A percentile compares a stretch with the other conserved stretches of the same genome.
These are phyloP conservation scores for Leucopsar rothschildi DNA, from an alignment of 2,113 vertebrate genomes.

Conservation along the genomic window DNA sequence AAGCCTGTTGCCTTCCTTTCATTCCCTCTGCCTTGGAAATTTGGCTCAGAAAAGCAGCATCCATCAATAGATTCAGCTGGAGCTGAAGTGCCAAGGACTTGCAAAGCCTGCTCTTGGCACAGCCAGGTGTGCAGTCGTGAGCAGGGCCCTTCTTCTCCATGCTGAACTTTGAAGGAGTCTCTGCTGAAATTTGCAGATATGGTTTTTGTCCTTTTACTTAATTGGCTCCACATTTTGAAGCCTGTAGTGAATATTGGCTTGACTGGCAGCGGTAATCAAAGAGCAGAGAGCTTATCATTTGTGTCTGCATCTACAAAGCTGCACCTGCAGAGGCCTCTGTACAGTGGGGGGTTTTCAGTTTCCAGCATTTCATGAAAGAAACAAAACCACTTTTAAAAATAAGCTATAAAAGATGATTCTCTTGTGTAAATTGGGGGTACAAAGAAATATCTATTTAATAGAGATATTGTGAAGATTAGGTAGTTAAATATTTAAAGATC, in stretches of 20 bases:
- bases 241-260: background rate
- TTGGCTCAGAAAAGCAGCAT: conserved; percentile 12
- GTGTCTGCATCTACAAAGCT: conserved; percentile 32
- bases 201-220: conserved; percentile 30
- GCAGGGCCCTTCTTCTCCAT: background rate
- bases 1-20: background rate
- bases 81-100: conserved; percentile 35
- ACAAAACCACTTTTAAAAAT: background rate
- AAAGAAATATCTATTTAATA: background rate
- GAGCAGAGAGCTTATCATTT: conserved; percentile 11
- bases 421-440: background rate
- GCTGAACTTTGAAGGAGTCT: conserved; percentile 8
- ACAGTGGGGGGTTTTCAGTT: background rate
- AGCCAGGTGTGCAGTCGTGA: background rate
- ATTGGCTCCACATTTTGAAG: background rate
- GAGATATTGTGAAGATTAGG: background rate
- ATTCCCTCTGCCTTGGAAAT: background rate
- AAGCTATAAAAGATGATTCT: background rate
- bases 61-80: background rate
- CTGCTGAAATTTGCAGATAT: conserved; percentile 11
- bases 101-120: background rate
- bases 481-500: conserved; percentile 26
- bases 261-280: conserved; percentile 20
- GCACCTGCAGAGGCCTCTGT: background rate
- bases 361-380: background rate